Percentiles rank a stretch among this genome's conserved stretches.
These are phyloP conservation scores for Leucoraja ocellata DNA, from an alignment of 2,797 vertebrate genomes.

Conservation along the genomic window DNA sequence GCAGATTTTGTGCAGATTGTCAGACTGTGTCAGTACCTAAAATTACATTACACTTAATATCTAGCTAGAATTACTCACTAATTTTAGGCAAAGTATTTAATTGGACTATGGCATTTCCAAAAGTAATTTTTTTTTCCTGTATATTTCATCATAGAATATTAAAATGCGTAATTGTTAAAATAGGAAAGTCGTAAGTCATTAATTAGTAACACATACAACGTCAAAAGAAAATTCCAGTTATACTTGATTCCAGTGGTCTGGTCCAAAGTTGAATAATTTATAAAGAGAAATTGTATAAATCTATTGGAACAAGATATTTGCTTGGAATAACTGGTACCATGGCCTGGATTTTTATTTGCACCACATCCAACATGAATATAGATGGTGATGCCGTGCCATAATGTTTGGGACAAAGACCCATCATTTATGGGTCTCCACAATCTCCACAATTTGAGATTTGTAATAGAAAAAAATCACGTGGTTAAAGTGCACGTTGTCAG, in stretches of 20 bases:
- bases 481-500: too few relatives aligned
- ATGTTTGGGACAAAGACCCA: too few relatives aligned
- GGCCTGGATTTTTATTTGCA: background rate
- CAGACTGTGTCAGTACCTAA: background rate
- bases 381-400: background rate
- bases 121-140: background rate
- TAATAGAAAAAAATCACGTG: too few relatives aligned
- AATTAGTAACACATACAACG: background rate
- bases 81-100: background rate
- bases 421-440: too few relatives aligned
- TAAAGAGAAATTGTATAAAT: background rate
- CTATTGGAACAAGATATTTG: background rate
- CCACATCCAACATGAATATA: background rate
- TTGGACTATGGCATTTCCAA: background rate
- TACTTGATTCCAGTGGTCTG: background rate
- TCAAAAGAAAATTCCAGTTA: background rate
- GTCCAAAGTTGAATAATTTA: background rate
- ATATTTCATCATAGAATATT: background rate
- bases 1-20: background rate
- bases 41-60: background rate
- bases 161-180: background rate
- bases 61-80: too few relatives aligned
- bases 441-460: too few relatives aligned
- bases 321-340: background rate
- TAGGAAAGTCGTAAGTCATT: background rate